Percentiles rank a stretch among this genome's conserved stretches.
phyloP scores from a whole-genome alignment of 2,113 vertebrate species.

The Leucopsar rothschildi region DNA sequence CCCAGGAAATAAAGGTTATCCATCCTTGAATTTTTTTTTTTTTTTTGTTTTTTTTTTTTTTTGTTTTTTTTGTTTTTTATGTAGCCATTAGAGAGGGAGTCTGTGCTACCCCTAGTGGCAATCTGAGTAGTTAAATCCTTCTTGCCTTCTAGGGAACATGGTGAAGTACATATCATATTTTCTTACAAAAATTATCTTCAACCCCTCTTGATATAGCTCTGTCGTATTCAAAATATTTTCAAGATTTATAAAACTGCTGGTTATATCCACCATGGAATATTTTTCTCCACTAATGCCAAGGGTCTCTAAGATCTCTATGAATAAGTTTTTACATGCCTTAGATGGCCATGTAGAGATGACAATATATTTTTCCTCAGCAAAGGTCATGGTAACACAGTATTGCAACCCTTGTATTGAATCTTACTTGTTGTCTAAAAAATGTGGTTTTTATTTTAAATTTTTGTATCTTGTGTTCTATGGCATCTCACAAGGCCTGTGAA shows the following conservation, averaged over 20 bases:
- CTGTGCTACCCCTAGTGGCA: background rate
- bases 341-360: background rate
- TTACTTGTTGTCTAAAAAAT: background rate
- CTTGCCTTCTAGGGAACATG: accelerated
- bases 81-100: no score
- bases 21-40: no score
- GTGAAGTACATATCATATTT: accelerated
- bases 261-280: background rate
- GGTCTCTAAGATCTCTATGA: background rate
- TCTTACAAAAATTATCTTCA: background rate
- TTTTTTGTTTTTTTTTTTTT: no score
- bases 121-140: background rate
- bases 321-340: background rate
- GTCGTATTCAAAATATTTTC: background rate
- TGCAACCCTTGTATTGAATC: background rate
- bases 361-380: background rate
- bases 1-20: accelerated
- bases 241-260: background rate
- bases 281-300: background rate
- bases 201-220: background rate
- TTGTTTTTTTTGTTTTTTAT: no score
- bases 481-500: background rate
- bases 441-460: background rate
- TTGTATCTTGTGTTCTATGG: background rate
- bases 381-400: background rate